Evolutionary conservation across 2,113 vertebrate species (phyloP), one percentile per base, ranked within the genome.

Genomic region (Phalacrocorax pelagicus): DNA sequence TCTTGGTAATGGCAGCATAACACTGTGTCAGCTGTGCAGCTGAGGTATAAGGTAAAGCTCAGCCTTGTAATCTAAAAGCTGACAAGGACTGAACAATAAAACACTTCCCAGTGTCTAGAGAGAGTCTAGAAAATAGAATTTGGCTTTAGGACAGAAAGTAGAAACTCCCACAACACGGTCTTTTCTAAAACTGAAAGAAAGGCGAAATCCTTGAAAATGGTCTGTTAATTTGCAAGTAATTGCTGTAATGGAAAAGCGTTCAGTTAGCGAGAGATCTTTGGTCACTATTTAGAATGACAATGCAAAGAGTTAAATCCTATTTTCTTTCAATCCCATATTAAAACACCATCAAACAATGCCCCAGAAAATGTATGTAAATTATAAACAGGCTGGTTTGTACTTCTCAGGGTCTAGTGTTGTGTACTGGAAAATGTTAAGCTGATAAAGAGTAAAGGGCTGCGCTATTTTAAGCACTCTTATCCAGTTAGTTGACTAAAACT

Each of bases 381-480:
- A 85, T 87, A 86, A 96, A 81, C 66, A 78, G 77, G 23, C 84
- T 88, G 47, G 90, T 97, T 81, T 96, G 62, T 92, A 49, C 83
- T 81, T 97, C 88, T 91, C 17, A 8, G 74, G 74, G 42, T 75
- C 75, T 95, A 84, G 42, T 70, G 73, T 11, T 95, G 90, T 81
- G 90, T 91, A 66, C 95, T 97, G 82, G 96, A 96, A 97, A 98
- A 96, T 94, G 96, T 97, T 95, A 97, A 97, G 95, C 96, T 97
- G 96, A 96, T 98, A 97, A 97, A 96, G 84, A 95, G 90, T 96
- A 96, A 97, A 96, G 95, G 78, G 80, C 88, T 95, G 93, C 38
- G 49, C 96, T 98, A 97, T 98, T 98, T 98, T 96, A 96, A 97
- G 96, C 94, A 93, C 91, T 95, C 89, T 98, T 98, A 97, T 97